Conservation (phyloP, 2,888 invertebrate genomes). For the Leuctra nigra region DNA sequence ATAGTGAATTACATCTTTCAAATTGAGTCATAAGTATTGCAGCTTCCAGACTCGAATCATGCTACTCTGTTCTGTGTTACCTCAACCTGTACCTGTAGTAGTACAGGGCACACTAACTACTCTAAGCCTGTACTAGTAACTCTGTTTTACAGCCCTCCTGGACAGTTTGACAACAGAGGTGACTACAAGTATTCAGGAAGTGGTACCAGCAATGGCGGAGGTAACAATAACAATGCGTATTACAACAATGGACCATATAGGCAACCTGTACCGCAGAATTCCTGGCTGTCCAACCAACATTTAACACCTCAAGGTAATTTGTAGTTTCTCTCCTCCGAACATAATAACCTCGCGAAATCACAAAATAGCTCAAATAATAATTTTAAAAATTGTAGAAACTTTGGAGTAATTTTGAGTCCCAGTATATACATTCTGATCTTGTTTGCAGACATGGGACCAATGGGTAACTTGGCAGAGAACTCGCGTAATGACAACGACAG, state of each 20-base stretch:
- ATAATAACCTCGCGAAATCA: too few relatives aligned
- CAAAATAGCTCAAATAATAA: neutral
- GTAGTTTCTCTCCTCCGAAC: neutral
- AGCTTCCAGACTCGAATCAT: too few relatives aligned
- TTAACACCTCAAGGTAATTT: conserved; percentile 16
- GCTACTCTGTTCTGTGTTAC: too few relatives aligned
- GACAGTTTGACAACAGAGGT: conserved; percentile 16
- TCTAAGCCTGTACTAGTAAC: neutral
- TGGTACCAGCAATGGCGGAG: conserved; percentile 11
- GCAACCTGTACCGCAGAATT: conserved; percentile 21
- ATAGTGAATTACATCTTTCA: too few relatives aligned
- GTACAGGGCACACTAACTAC: too few relatives aligned
- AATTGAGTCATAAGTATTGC: too few relatives aligned
- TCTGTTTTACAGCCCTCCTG: conserved; percentile 1
- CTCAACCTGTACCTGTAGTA: too few relatives aligned
- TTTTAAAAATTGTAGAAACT: neutral
- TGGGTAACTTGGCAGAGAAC: conserved; percentile 5
- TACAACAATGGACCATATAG: conserved; percentile 24
- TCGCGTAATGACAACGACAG: conserved; percentile 12
- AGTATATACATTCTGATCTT: too few relatives aligned
- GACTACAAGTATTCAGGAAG: conserved; percentile 17
- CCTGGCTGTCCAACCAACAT: conserved; percentile 15
- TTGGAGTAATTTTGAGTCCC: neutral
- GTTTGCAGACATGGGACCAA: conserved; percentile 16
- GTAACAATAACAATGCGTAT: conserved; percentile 18